Percentiles rank a stretch among this genome's conserved stretches.
Evolutionary conservation across 2,797 vertebrate species (phyloP).

Genomic region (Anomalospiza imberbis): DNA sequence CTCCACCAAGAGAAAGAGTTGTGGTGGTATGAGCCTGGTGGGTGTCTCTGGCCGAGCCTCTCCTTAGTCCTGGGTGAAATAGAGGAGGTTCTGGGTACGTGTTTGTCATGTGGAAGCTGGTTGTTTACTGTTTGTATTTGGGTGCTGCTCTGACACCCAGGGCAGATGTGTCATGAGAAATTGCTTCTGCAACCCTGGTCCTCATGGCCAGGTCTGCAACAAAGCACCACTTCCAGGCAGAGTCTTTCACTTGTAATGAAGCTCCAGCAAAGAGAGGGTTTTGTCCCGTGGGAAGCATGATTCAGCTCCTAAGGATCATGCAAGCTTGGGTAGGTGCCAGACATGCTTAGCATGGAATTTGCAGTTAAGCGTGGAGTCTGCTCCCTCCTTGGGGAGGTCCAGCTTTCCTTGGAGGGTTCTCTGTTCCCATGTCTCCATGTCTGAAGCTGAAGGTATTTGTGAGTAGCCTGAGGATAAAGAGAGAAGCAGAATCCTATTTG

Average conservation of each 20-base stretch:
- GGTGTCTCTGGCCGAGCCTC: not conserved
- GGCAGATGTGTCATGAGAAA: not conserved
- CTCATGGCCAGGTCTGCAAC: not conserved
- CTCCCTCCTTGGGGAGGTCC: not conserved
- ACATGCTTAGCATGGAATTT: not conserved
- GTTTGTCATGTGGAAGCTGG: not conserved
- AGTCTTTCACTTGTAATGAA: not conserved
- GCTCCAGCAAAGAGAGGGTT: not conserved
- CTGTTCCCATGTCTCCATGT: not conserved
- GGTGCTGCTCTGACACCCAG: not conserved
- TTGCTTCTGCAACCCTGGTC: not conserved
- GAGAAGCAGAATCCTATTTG: not conserved
- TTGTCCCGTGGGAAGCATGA: not conserved
- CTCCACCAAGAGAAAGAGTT: not conserved
- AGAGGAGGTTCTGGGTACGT: accelerated
- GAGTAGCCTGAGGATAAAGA: not conserved
- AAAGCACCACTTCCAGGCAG: not conserved
- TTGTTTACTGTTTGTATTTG: not conserved
- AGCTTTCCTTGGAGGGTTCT: not conserved
- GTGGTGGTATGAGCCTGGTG: not conserved
- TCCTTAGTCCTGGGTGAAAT: not conserved
- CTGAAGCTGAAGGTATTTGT: not conserved
- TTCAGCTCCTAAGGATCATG: not conserved
- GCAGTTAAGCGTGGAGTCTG: not conserved
- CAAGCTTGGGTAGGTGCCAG: not conserved